Base-by-base conservation (phyloP, 2,888 invertebrate species). In the Nomada hirtipes region DNA sequence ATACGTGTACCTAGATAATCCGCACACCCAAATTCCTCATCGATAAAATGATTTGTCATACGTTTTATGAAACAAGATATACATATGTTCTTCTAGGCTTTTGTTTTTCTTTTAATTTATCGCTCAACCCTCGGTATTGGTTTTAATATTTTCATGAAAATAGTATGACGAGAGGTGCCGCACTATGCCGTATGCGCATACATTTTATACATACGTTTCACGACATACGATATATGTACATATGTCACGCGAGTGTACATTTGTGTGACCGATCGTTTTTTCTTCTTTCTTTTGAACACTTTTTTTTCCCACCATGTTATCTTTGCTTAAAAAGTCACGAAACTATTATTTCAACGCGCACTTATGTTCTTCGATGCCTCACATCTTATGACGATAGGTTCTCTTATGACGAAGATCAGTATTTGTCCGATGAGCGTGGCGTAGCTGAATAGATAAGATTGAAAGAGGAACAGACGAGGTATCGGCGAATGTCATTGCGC, bases 211-310 rank as follows among this genome's bases (percentile, higher is more conserved):
- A 60, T 60, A 60, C 29, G 60, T 15, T 29, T 29, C 29, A 4
- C 29, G 7, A 29, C 29, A 29, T 7, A 29, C 29, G 29, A 29
- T 29, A 29, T 7, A 29, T 29, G 20, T 20, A 20, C 20, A 29
- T 29, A 29, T 29, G 29, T 29, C 29, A 29, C 29, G 29, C 29
- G 29, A 29, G 29, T 29, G 29, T 53, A 9, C 53, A 53, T 53
- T 53, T 53, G 47, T 0, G 15, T 47, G 47, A 47, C 3, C 11
- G 7, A 47, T 47, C 47, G 47, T 47, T 36, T 23, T 47, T 67
- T 67, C 15, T 36, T 71, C 44, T 72, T 63, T 55, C 23, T 10
- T 76, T 64, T 59, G 44, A 73, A 77, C 59, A 65, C 65, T 52
- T 29, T 74, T 15, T 42, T 42, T 65, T 42, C 26, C 20, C 20